These are phyloP conservation scores for Drosophila simulans DNA, from an alignment of 1,140 invertebrate genomes.

Conservation along the genomic window DNA sequence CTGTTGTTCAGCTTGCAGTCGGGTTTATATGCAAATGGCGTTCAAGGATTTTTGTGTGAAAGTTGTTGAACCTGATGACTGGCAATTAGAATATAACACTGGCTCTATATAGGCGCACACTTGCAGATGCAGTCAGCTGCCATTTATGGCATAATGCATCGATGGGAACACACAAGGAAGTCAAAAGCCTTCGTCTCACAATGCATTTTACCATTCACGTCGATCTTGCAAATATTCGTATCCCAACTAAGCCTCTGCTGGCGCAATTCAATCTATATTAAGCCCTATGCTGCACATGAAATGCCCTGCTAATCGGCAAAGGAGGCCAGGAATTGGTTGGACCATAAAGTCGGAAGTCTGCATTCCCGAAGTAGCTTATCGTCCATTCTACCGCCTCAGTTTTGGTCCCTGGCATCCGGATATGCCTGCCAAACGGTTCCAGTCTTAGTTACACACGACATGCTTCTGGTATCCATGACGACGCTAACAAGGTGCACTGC, in stretches of 20 bases:
- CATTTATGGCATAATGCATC: neutral
- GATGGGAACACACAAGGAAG: neutral
- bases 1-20: constrained; percentile 40
- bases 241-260: too few species aligned
- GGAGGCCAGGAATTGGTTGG: neutral
- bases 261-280: too few species aligned
- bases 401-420: neutral
- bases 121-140: neutral
- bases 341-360: neutral
- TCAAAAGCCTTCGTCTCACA: neutral
- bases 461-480: constrained; percentile 7
- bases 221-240: too few species aligned
- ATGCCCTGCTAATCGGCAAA: constrained; percentile 4
- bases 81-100: constrained; percentile 69
- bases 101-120: constrained; percentile 4
- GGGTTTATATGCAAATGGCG: constrained; percentile 78
- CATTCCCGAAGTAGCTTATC: neutral
- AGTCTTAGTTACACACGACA: neutral
- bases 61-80: constrained; percentile 84
- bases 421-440: neutral
- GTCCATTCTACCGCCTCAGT: neutral
- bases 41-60: constrained; percentile 84
- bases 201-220: too few species aligned
- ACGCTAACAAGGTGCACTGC: constrained; percentile 24
- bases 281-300: neutral